phyloP scores from a whole-genome alignment of 2,888 invertebrate species.

The Orchesella flavescens region DNA sequence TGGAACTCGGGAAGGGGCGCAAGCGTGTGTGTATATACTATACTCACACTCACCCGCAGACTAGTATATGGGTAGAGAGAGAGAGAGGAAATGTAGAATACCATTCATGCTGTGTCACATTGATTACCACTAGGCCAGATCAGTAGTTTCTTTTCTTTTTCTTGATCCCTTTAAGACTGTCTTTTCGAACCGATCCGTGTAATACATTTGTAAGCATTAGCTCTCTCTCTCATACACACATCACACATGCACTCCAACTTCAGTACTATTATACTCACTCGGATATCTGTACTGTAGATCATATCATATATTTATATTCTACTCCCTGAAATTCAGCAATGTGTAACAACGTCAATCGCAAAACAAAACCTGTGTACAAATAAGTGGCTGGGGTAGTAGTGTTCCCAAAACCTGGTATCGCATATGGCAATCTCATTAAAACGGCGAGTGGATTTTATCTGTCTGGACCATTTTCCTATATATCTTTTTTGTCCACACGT shows the following conservation, averaged over 20 bases:
- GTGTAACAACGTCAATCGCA: too few relatives aligned
- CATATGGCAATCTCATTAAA: conserved; percentile 51
- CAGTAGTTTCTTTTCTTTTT: not conserved
- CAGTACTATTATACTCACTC: too few relatives aligned
- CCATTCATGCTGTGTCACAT: conserved; percentile 7
- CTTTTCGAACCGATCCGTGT: conserved; percentile 19
- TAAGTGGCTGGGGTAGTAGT: not conserved
- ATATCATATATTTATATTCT: too few relatives aligned
- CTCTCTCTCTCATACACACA: conserved; percentile 25
- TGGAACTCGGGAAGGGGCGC: conserved; percentile 58
- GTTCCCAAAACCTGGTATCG: conserved; percentile 21
- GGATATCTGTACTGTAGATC: not conserved
- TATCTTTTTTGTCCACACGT: conserved; percentile 31
- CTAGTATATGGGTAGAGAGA: not conserved
- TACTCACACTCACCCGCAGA: not conserved
- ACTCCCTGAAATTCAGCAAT: too few relatives aligned
- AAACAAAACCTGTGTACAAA: conserved; percentile 15
- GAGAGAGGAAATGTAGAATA: not conserved
- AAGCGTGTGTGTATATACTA: conserved; percentile 43
- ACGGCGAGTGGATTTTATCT: conserved; percentile 36
- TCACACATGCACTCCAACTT: conserved; percentile 12
- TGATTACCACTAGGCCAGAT: conserved; percentile 14
- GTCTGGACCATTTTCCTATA: conserved; percentile 61
- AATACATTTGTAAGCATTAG: conserved; percentile 26
- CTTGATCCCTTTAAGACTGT: conserved; percentile 12